phyloP scores from a whole-genome alignment of 2,888 invertebrate genomes.

The Cinara cedri region DNA sequence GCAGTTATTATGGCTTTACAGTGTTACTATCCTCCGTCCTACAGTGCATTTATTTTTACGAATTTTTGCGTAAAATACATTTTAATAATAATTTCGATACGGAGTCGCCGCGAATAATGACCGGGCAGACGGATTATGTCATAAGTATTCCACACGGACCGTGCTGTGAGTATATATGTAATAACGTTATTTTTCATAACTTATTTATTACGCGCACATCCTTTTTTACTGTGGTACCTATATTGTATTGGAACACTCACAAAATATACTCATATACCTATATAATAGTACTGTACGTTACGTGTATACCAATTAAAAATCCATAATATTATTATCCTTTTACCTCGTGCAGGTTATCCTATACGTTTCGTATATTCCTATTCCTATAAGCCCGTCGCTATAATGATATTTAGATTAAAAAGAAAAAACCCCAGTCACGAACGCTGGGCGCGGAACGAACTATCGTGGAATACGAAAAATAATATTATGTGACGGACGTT shows the following conservation, averaged over 20 bases:
- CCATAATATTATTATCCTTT: slow-evolving; percentile 5
- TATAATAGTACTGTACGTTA: slow-evolving; percentile 12
- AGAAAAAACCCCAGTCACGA: slow-evolving; percentile 30
- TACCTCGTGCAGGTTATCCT: neutral
- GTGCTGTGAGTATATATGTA: neutral
- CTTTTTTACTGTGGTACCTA: neutral
- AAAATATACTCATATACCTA: neutral
- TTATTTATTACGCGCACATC: slow-evolving; percentile 7
- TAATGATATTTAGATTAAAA: slow-evolving; percentile 31
- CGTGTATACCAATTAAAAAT: slow-evolving; percentile 42
- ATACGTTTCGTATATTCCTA: too few species aligned
- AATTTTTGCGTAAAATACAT: neutral
- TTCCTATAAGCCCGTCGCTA: neutral
- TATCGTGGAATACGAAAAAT: slow-evolving; percentile 14
- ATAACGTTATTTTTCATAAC: slow-evolving; percentile 26
- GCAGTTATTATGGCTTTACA: too few species aligned
- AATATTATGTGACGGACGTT: neutral
- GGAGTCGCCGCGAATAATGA: neutral
- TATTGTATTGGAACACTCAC: neutral
- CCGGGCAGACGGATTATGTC: neutral
- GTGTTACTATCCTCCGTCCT: too few species aligned
- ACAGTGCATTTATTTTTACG: too few species aligned
- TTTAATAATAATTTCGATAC: slow-evolving; percentile 9
- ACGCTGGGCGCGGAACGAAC: neutral
- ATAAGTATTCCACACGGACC: neutral